Evolutionary conservation across 2,113 vertebrate species (phyloP).

Genomic region (Eleginops maclovinus): DNA sequence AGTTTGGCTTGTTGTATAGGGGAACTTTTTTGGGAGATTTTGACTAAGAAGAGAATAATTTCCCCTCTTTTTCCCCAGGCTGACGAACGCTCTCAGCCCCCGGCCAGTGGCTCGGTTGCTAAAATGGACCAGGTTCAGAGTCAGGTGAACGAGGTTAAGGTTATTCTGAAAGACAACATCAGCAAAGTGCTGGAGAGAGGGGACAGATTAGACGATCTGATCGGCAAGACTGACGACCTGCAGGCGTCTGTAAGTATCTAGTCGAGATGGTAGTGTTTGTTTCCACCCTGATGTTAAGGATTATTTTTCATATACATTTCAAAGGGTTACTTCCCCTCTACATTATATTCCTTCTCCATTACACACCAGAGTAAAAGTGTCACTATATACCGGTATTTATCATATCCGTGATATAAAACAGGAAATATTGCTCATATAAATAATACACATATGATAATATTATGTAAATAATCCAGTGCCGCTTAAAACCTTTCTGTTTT

Average conservation of each 20-base stretch:
- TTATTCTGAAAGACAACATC: slow-evolving; percentile 88
- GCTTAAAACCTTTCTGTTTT: too few species aligned
- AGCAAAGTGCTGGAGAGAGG: slow-evolving; percentile 87
- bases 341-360: too few species aligned
- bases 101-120: slow-evolving; percentile 36
- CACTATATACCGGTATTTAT: too few species aligned
- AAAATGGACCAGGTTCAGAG: slow-evolving; percentile 80
- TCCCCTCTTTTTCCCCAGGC: slow-evolving; percentile 60
- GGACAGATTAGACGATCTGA: slow-evolving; percentile 81
- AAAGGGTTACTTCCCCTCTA: background rate
- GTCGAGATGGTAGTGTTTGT: background rate
- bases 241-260: slow-evolving; percentile 82
- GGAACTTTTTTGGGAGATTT: background rate
- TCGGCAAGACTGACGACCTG: slow-evolving; percentile 81
- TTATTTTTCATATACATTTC: background rate
- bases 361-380: too few species aligned
- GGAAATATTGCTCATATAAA: too few species aligned
- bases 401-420: too few species aligned
- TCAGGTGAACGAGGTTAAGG: slow-evolving; percentile 88
- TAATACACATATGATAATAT: too few species aligned
- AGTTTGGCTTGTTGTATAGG: background rate
- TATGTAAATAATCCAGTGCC: too few species aligned
- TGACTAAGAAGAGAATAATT: background rate
- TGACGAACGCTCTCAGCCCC: slow-evolving; percentile 54
- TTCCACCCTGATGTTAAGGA: background rate